Evolutionary conservation across 1,140 invertebrate species (phyloP), one percentile per base, ranked within the genome.

Genomic region (Drosophila orosa): DNA sequence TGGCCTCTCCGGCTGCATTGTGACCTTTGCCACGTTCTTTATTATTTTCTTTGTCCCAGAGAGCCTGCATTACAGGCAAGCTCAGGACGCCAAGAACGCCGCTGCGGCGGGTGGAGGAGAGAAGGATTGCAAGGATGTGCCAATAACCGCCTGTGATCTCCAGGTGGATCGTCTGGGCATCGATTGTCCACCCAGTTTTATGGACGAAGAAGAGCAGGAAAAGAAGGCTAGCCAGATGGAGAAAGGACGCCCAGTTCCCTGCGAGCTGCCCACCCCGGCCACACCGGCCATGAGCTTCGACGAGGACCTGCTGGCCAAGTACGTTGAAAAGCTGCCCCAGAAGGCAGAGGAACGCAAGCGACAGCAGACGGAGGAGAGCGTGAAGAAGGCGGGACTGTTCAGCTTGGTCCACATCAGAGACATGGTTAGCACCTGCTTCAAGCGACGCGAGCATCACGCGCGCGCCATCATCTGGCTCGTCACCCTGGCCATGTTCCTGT

Each of bases 381-480:
- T 42, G 10, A 92, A 74, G 50, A 92, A 74, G 31, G 84, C 76
- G 15, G 92, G 93, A 17, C 78, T 95, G 10, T 93, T 96, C 68
- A 93, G 95, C 61, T 77, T 93, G 10, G 77, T 90, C 5, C 92
- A 95, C 25, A 92, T 96, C 2, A 93, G 92, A 58, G 94, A 95
- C 63, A 94, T 95, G 92, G 68, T 95, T 33, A 83, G 78, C 50
- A 94, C 94, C 54, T 94, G 94, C 76, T 94, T 94, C 60, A 95
- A 94, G 76, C 90, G 84, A 42, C 93, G 95, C 62, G 92, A 93
- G 6, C 94, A 95, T 73, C 93, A 94, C 45, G 93, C 94, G 42
- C 91, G 95, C 57, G 80, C 90, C 2, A 93, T 95, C 61, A 93
- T 96, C 15, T 93, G 95, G 84, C 91, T 94, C 19, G 92, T 95